Evolutionary conservation across 2,888 invertebrate genomes (phyloP), one percentile per base, ranked within the genome.

Genomic region (Bedellia somnulentella): DNA sequence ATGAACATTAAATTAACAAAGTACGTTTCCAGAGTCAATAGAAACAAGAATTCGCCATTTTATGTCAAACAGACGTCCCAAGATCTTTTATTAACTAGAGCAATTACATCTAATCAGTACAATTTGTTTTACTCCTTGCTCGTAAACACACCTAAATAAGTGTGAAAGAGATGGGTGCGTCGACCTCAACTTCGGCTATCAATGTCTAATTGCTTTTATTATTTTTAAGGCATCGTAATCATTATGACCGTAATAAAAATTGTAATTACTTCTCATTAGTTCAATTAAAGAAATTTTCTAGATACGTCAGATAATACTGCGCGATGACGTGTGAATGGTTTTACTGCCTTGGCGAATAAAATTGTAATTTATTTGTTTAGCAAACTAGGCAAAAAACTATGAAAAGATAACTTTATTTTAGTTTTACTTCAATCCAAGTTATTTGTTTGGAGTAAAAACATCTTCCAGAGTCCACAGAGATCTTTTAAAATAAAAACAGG

Each of bases 211-310:
- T 73, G 75, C 73, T 75, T 73, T 73, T 75, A 73, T 75, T 75
- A 75, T 75, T 75, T 30, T 75, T 75, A 75, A 73, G 68, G 61
- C 73, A 73, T 73, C 75, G 73, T 75, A 75, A 73, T 73, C 67
- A 75, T 73, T 73, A 73, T 62, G 62, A 62, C 68, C 51, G 68
- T 61, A 63, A 73, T 75, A 75, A 73, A 75, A 73, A 68, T 71
- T 73, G 71, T 75, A 71, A 75, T 73, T 73, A 73, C 70, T 71
- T 68, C 73, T 75, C 71, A 75, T 75, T 75, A 75, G 73, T 63
- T 71, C 75, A 73, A 73, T 73, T 73, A 71, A 25, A 70, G 73
- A 68, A 9, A 70, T 71, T 66, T 73, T 71, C 73, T 71, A 73
- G 71, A 71, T 53, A 70, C 70, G 70, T 60, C 60, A n/a, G n/a